Conservation (phyloP, 1,140 invertebrate species). For the Archivesica marissinica region DNA sequence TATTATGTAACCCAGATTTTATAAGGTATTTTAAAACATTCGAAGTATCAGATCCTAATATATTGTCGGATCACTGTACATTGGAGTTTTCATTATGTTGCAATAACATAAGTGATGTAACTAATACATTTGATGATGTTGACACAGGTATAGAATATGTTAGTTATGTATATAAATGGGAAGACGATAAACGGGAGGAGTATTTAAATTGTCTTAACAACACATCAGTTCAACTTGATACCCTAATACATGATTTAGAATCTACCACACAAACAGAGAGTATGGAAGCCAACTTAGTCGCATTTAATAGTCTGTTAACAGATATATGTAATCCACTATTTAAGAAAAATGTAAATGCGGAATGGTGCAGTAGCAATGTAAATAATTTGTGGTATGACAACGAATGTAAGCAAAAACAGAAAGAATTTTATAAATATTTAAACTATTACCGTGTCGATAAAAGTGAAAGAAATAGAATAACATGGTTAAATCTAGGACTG, state of each 20-base stretch:
- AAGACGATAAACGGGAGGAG: not conserved
- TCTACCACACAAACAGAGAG: not conserved
- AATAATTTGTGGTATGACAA: not conserved
- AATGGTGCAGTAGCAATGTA: not conserved
- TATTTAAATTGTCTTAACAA: not conserved
- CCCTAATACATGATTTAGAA: not conserved
- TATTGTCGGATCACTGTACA: slow-evolving; percentile 15
- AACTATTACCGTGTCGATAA: not conserved
- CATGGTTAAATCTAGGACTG: slow-evolving; percentile 16
- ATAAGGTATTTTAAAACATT: not conserved
- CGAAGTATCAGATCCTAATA: slow-evolving; percentile 8
- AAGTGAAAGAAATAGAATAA: not conserved
- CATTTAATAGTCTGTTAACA: not conserved
- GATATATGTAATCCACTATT: not conserved
- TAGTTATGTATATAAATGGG: not conserved
- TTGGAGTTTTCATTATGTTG: not conserved
- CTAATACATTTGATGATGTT: not conserved
- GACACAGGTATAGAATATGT: not conserved
- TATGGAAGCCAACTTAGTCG: not conserved
- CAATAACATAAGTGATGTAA: not conserved
- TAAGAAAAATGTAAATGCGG: slow-evolving; percentile 14
- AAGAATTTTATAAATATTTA: not conserved
- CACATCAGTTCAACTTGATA: not conserved
- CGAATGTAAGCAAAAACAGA: not conserved
- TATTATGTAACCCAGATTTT: slow-evolving; percentile 17